Percentiles rank a stretch among this genome's conserved stretches.
Conservation (phyloP, 2,797 vertebrate species). For the Thaleichthys pacificus region DNA sequence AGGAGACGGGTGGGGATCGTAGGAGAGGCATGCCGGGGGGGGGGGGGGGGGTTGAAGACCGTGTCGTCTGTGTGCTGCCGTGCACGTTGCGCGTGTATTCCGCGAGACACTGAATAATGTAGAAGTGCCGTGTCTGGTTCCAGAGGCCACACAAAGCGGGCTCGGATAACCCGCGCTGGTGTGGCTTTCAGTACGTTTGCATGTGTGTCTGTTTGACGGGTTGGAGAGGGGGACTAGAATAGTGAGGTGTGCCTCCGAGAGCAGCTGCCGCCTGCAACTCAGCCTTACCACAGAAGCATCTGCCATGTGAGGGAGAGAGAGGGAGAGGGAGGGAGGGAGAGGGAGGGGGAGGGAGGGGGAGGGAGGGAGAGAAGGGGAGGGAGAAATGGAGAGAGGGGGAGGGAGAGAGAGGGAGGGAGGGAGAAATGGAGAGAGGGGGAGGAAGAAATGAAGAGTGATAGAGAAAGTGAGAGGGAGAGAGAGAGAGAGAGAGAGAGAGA, state of each 20-base stretch:
- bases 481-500: slow-evolving; percentile 11
- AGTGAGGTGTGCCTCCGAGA: slow-evolving; percentile 46
- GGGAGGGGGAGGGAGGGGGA: slow-evolving; percentile 38
- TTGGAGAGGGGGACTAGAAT: slow-evolving; percentile 46
- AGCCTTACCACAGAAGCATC: slow-evolving; percentile 65
- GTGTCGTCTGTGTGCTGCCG: slow-evolving; percentile 37
- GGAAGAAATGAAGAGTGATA: no score
- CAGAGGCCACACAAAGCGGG: slow-evolving; percentile 31
- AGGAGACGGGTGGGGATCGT: neutral
- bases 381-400: slow-evolving; percentile 31
- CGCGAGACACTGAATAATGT: slow-evolving; percentile 70
- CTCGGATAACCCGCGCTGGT: slow-evolving; percentile 35
- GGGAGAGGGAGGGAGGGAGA: no score
- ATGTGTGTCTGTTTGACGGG: slow-evolving; percentile 11
- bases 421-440: no score
- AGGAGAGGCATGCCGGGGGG: neutral
- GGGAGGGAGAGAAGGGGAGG: slow-evolving; percentile 26
- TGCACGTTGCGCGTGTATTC: slow-evolving; percentile 41
- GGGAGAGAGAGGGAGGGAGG: neutral
- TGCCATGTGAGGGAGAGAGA: slow-evolving; percentile 31
- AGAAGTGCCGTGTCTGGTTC: slow-evolving; percentile 62
- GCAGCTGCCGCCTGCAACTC: slow-evolving; percentile 65
- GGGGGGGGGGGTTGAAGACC: neutral
- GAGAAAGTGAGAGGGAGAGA: no score
- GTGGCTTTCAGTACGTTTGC: slow-evolving; percentile 22